A percentile compares a stretch with the other conserved stretches of the same genome.
These are phyloP conservation scores for Pandemis cinnamomeana DNA, from an alignment of 2,888 invertebrate species.

Conservation along the genomic window DNA sequence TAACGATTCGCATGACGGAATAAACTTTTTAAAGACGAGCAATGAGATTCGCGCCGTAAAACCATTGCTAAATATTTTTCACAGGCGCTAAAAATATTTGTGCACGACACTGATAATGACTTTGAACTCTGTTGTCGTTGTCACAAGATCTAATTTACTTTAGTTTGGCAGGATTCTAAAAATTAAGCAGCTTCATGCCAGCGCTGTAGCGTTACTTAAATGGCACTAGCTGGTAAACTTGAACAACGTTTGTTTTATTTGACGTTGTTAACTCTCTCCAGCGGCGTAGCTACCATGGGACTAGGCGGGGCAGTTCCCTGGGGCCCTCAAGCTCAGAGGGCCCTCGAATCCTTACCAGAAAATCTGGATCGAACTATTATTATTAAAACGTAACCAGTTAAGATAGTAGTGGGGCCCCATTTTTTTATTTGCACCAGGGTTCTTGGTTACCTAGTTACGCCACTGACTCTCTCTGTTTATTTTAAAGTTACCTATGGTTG, in stretches of 20 bases:
- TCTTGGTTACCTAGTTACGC: no score
- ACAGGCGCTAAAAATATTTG: conserved; percentile 44
- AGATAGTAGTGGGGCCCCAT: no score
- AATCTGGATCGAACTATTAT: no score
- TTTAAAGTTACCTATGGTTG: conserved; percentile 4
- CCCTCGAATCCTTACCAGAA: no score
- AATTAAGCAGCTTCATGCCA: conserved; percentile 22
- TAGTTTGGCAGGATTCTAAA: conserved; percentile 39
- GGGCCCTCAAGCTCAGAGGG: no score
- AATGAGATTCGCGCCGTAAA: conserved; percentile 26
- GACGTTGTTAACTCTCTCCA: no score
- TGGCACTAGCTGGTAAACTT: conserved; percentile 33
- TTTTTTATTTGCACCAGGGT: no score
- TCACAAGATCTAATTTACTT: conserved; percentile 28
- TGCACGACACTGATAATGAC: conserved; percentile 19
- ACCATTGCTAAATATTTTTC: conserved; percentile 39
- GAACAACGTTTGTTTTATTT: neutral
- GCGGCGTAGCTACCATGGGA: no score
- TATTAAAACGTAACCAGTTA: no score
- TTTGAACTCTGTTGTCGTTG: conserved; percentile 39
- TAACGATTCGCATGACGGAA: conserved; percentile 31
- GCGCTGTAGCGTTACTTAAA: conserved; percentile 24
- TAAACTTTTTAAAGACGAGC: conserved; percentile 21
- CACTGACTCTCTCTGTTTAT: conserved; percentile 12
- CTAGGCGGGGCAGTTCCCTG: no score